phyloP scores from a whole-genome alignment of 2,113 vertebrate genomes.

The Planiliza haematocheilus region DNA sequence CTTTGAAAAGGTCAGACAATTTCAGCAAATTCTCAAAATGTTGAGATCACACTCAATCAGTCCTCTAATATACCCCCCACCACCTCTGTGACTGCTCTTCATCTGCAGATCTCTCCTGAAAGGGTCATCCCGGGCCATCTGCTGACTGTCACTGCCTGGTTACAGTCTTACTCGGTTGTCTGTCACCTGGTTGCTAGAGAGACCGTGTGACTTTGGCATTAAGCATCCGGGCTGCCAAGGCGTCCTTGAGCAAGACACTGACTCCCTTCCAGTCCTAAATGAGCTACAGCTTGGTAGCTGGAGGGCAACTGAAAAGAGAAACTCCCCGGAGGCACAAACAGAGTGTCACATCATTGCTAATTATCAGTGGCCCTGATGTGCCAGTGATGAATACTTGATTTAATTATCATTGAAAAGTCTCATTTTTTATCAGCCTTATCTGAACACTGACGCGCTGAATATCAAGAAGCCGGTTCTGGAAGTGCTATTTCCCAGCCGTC shows the following conservation, averaged over 20 bases:
- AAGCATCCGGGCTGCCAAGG: conserved; percentile 9
- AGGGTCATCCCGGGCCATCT: conserved; percentile 48
- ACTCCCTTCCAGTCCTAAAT: conserved; percentile 18
- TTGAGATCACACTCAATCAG: conserved; percentile 22
- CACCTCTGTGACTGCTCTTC: background rate
- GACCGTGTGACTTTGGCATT: conserved; percentile 11
- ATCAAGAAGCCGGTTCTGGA: conserved; percentile 41
- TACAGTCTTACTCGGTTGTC: conserved; percentile 12
- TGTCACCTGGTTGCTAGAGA: conserved; percentile 47
- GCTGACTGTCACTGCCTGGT: conserved; percentile 42
- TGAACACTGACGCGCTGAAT: conserved; percentile 6
- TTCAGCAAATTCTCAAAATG: conserved; percentile 23
- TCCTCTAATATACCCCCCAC: background rate
- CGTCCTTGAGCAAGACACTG: conserved; percentile 51
- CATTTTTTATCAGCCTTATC: conserved; percentile 56
- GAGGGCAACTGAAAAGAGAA: conserved; percentile 49
- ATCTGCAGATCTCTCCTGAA: conserved; percentile 2
- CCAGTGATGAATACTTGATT: conserved; percentile 70
- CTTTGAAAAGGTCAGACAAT: conserved; percentile 32
- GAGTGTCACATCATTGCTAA: conserved; percentile 60
- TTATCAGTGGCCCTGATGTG: conserved; percentile 65
- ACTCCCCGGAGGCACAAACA: conserved; percentile 56
- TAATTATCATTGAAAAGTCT: conserved; percentile 69
- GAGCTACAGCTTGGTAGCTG: conserved; percentile 41
- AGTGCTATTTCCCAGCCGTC: conserved; percentile 10